Evolutionary conservation across 2,888 invertebrate genomes (phyloP).

Genomic region (Chirona hameri): DNA sequence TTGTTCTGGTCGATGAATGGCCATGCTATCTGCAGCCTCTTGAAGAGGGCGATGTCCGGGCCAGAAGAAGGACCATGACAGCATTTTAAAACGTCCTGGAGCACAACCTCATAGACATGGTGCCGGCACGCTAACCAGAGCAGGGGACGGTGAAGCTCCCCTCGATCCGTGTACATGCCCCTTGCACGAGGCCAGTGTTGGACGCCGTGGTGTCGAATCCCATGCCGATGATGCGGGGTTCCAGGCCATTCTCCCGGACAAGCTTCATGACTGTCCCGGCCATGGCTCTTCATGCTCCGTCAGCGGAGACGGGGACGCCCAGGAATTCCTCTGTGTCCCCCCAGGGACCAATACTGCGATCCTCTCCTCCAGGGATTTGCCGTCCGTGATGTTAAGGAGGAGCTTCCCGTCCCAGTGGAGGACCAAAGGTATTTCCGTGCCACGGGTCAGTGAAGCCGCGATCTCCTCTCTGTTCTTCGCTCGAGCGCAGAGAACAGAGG

Average conservation of each 20-base stretch:
- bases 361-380: background rate
- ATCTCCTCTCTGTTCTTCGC: background rate
- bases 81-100: background rate
- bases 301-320: no score
- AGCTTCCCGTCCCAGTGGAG: background rate
- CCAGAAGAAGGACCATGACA: background rate
- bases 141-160: background rate
- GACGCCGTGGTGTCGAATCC: background rate
- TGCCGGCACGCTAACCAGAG: background rate
- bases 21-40: no score
- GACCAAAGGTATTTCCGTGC: background rate
- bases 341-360: no score
- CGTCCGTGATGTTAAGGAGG: background rate
- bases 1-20: no score
- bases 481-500: background rate
- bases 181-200: background rate
- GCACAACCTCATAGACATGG: no score
- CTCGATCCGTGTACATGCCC: background rate
- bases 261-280: no score
- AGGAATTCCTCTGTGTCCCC: background rate
- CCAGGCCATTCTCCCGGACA: background rate
- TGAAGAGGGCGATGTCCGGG: no score
- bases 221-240: background rate
- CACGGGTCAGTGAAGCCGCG: background rate
- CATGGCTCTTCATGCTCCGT: no score